A percentile compares a stretch with the other conserved stretches of the same genome.
Evolutionary conservation across 2,888 invertebrate species (phyloP).

Genomic region (Trachelus tabidus): DNA sequence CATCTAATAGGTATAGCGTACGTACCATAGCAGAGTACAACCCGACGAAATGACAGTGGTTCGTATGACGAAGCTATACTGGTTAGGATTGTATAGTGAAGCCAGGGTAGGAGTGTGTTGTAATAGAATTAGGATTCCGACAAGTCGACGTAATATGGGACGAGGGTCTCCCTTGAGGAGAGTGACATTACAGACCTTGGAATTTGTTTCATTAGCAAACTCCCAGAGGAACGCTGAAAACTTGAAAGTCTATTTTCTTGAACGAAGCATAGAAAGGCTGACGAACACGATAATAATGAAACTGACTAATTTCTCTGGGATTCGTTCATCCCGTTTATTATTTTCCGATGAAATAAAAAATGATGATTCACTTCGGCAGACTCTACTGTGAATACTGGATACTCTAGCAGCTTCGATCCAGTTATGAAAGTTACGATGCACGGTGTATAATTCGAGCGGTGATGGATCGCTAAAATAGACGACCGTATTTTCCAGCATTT

Average conservation of each 20-base stretch:
- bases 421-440: not conserved
- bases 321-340: not conserved
- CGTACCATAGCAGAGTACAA: not conserved
- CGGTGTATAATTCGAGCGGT: conserved; percentile 16
- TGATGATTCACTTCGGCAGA: not conserved
- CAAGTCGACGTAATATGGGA: conserved; percentile 28
- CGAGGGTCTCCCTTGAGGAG: conserved; percentile 24
- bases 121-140: conserved; percentile 36
- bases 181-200: not conserved
- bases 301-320: not conserved
- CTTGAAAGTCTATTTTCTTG: not conserved
- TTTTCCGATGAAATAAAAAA: not conserved
- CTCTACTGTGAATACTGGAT: conserved; percentile 20
- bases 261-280: not conserved
- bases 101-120: not conserved
- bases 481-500: conserved; percentile 15
- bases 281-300: not conserved
- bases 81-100: not conserved
- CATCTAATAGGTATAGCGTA: not conserved
- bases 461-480: conserved; percentile 17
- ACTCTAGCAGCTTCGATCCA: conserved; percentile 13
- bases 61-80: not conserved
- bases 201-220: not conserved
- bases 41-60: not conserved
- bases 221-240: not conserved